A percentile compares a stretch with the other conserved stretches of the same genome.
These are phyloP conservation scores for Isichthys henryi DNA, from an alignment of 2,113 vertebrate species.

Conservation along the genomic window DNA sequence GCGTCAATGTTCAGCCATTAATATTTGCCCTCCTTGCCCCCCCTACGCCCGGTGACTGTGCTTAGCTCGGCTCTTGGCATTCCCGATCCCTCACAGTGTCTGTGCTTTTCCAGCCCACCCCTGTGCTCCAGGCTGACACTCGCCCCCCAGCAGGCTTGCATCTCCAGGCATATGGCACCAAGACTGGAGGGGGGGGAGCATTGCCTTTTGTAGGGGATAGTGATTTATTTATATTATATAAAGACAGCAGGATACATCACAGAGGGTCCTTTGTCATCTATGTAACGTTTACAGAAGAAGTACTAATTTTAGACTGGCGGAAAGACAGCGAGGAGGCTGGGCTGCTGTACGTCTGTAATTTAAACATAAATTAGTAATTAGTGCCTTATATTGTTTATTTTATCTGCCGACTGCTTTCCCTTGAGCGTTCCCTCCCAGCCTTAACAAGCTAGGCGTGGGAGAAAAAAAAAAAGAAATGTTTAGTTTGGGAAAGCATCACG, in stretches of 20 bases:
- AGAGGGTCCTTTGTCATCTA: neutral
- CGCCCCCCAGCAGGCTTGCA: neutral
- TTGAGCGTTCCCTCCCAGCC: neutral
- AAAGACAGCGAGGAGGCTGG: neutral
- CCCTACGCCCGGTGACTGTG: neutral
- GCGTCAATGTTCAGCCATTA: slow-evolving; percentile 24
- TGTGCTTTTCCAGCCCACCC: neutral
- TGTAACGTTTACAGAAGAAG: neutral
- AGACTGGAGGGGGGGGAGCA: neutral
- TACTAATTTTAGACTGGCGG: neutral
- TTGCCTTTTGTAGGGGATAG: neutral
- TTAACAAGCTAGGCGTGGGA: neutral
- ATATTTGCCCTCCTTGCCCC: neutral
- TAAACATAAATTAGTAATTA: slow-evolving; percentile 4
- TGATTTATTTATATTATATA: slow-evolving; percentile 24
- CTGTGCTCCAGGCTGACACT: neutral
- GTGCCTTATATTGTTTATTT: neutral
- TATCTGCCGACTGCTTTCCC: neutral
- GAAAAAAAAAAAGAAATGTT: neutral
- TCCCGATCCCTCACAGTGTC: neutral
- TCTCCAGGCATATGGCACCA: neutral
- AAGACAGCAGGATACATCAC: neutral
- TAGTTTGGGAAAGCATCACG: neutral
- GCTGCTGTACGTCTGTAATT: neutral
- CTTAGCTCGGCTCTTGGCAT: neutral